Conservation (phyloP, 92 coral and sea anemone genomes). For the Pocillopora meandrina region DNA sequence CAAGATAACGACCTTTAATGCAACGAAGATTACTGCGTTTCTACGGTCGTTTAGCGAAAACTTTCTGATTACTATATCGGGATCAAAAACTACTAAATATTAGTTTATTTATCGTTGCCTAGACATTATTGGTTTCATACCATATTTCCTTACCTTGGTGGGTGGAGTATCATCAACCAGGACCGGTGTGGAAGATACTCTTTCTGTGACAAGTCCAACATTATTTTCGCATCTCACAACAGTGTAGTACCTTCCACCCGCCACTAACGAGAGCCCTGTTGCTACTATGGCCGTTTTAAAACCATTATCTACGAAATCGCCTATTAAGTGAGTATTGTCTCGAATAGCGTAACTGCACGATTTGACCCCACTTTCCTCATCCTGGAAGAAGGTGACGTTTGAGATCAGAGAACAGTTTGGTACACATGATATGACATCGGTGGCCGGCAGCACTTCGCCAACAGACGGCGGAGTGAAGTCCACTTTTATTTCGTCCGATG, state of each 20-base stretch:
- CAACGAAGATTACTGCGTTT: too few species aligned
- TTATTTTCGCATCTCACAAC: constrained; percentile 74
- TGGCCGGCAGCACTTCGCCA: constrained; percentile 50
- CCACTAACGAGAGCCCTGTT: constrained; percentile 49
- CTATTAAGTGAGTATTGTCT: constrained; percentile 32
- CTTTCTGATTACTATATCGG: too few species aligned
- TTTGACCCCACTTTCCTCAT: constrained; percentile 71
- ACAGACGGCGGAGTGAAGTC: constrained; percentile 76
- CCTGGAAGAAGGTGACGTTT: constrained; percentile 66
- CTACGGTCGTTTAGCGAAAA: too few species aligned
- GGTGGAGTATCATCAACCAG: constrained; percentile 90
- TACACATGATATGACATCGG: constrained; percentile 49
- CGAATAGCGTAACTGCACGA: neutral
- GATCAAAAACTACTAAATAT: too few species aligned
- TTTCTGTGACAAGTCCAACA: constrained; percentile 58
- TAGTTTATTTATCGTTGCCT: too few species aligned
- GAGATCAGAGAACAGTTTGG: constrained; percentile 56
- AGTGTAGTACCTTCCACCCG: constrained; percentile 70
- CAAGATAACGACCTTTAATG: too few species aligned
- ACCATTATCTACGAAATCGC: constrained; percentile 38
- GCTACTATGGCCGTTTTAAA: constrained; percentile 45
- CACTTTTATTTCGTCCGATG: constrained; percentile 47
- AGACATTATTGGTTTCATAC: too few species aligned
- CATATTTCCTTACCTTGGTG: constrained; percentile 37
- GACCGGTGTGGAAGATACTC: constrained; percentile 53